A percentile compares a stretch with the other conserved stretches of the same genome.
phyloP scores from a whole-genome alignment of 2,888 invertebrate species.

The Amiota mariae region DNA sequence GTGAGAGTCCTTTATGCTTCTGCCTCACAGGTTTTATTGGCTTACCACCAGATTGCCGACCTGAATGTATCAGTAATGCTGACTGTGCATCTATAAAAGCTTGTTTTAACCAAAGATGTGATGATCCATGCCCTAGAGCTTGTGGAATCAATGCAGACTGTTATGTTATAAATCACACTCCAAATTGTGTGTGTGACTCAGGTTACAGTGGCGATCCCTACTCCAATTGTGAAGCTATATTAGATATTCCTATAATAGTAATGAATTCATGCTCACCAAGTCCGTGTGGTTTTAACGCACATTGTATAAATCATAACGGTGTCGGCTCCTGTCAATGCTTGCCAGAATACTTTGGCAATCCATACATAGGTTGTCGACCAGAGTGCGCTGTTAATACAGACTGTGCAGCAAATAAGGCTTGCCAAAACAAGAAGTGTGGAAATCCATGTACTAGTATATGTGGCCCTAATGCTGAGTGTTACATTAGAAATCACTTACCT shows the following conservation, averaged over 20 bases:
- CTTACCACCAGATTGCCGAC: conserved; percentile 83
- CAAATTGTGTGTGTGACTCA: conserved; percentile 77
- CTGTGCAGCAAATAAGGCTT: conserved; percentile 81
- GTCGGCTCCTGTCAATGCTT: conserved; percentile 82
- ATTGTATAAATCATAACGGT: conserved; percentile 79
- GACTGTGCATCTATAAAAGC: conserved; percentile 84
- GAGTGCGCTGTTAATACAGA: conserved; percentile 84
- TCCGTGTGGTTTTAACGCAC: conserved; percentile 86
- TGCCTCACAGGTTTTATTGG: conserved; percentile 82
- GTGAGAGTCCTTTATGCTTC: conserved; percentile 80
- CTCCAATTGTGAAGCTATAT: conserved; percentile 56
- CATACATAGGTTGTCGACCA: conserved; percentile 83
- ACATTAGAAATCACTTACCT: conserved; percentile 82
- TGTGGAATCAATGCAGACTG: conserved; percentile 78
- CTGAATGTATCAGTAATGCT: conserved; percentile 85
- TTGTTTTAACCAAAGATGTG: conserved; percentile 83
- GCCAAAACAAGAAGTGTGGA: conserved; percentile 81
- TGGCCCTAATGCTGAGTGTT: conserved; percentile 83
- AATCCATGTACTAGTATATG: conserved; percentile 87
- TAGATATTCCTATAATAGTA: conserved; percentile 63
- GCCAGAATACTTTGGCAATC: conserved; percentile 82
- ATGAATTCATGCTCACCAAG: conserved; percentile 79
- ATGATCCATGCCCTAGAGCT: conserved; percentile 81
- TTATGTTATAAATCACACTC: conserved; percentile 77
- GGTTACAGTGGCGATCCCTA: conserved; percentile 78